These are phyloP conservation scores for Maconellicoccus hirsutus DNA, from an alignment of 1,140 invertebrate genomes.

Conservation along the genomic window DNA sequence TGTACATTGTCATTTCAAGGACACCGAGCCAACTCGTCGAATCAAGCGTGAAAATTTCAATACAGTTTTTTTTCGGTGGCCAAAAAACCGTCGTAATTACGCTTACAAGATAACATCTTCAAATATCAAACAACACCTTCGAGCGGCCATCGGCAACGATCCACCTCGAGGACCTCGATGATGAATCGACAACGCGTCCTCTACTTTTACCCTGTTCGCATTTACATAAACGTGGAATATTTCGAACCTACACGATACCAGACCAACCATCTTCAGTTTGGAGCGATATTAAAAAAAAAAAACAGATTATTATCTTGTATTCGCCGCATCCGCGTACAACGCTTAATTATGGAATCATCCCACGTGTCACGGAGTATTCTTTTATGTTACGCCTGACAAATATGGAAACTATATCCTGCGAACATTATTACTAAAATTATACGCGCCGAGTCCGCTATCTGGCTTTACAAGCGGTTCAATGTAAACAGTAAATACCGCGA, in stretches of 20 bases:
- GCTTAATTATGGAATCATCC: background rate
- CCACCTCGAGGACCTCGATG: too few species aligned
- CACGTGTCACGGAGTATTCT: background rate
- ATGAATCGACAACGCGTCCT: too few species aligned
- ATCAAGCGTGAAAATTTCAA: too few species aligned
- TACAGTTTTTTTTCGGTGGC: too few species aligned
- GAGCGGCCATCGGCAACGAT: too few species aligned
- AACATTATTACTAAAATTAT: background rate
- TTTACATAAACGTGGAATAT: constrained; percentile 9
- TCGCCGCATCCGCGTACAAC: background rate
- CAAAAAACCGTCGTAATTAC: too few species aligned
- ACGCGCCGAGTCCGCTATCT: too few species aligned
- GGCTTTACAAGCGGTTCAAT: too few species aligned
- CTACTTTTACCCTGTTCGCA: background rate
- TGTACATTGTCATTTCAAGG: background rate
- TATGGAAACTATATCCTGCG: background rate
- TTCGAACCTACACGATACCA: background rate
- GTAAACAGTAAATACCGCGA: too few species aligned
- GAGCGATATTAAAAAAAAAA: background rate
- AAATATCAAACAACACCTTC: too few species aligned
- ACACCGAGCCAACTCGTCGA: background rate
- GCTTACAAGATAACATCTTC: too few species aligned
- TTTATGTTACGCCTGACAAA: background rate
- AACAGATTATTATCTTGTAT: background rate
- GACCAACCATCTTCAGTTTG: background rate